A percentile compares a stretch with the other conserved stretches of the same genome.
Conservation (phyloP, 1,140 invertebrate genomes). For the Planococcus citri region DNA sequence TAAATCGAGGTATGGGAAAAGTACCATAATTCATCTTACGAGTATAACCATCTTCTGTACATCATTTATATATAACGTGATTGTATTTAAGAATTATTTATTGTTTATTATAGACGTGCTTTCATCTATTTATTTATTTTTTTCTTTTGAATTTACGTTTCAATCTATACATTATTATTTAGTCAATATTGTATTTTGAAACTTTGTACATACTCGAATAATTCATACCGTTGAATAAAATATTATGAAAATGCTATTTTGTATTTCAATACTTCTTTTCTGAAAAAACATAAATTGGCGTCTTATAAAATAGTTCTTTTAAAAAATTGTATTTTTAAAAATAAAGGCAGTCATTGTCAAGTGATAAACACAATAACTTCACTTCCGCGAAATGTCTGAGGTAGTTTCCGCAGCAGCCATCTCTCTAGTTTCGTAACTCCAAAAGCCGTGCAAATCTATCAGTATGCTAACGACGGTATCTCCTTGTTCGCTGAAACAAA, state of each 20-base stretch:
- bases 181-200: not conserved
- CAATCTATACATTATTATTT: not conserved
- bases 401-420: constrained; percentile 46
- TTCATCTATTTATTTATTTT: not conserved
- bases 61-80: not conserved
- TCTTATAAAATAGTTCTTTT: no score
- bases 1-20: no score
- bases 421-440: constrained; percentile 89
- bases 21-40: no score
- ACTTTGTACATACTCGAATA: not conserved
- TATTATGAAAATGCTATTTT: no score
- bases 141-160: not conserved
- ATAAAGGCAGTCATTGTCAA: not conserved
- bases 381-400: not conserved
- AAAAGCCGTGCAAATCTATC: constrained; percentile 92
- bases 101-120: not conserved
- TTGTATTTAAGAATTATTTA: not conserved
- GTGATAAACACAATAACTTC: no score
- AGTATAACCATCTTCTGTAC: no score
- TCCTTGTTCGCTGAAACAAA: constrained; percentile 57
- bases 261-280: no score
- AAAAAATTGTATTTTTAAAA: not conserved
- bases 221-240: not conserved
- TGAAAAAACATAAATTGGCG: no score
- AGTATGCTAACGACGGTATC: constrained; percentile 88